A percentile compares a stretch with the other conserved stretches of the same genome.
Conservation (phyloP, 2,797 vertebrate species). For the Micrastur ruficollis region DNA sequence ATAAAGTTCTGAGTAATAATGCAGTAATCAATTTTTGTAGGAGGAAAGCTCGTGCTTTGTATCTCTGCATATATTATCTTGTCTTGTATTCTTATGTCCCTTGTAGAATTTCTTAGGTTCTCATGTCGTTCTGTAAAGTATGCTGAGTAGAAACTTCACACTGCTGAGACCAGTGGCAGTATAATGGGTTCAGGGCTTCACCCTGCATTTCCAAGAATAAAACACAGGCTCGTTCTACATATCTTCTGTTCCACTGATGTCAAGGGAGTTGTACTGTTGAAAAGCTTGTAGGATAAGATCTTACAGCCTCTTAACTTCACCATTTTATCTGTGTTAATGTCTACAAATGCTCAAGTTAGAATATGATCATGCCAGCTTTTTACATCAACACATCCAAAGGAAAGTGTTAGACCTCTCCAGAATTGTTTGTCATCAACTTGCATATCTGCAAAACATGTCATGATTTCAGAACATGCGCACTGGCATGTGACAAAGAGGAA, state of each 20-base stretch:
- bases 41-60: background rate
- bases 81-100: background rate
- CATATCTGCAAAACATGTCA: slow-evolving; percentile 46
- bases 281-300: slow-evolving; percentile 18
- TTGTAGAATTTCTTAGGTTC: background rate
- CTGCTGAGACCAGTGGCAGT: background rate
- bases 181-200: background rate
- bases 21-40: background rate
- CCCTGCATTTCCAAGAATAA: background rate
- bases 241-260: background rate
- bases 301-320: slow-evolving; percentile 7
- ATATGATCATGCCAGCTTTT: slow-evolving; percentile 30
- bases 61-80: background rate
- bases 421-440: slow-evolving; percentile 63
- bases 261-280: background rate
- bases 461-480: slow-evolving; percentile 42
- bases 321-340: slow-evolving; percentile 43
- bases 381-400: slow-evolving; percentile 39
- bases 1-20: background rate
- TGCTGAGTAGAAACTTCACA: background rate
- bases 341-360: slow-evolving; percentile 41
- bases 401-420: slow-evolving; percentile 61
- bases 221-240: background rate
- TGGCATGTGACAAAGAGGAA: slow-evolving; percentile 30
- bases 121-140: background rate